Percentiles rank a stretch among this genome's conserved stretches.
phyloP scores from a whole-genome alignment of 2,888 invertebrate species.

The Mesopsocus fuscifrons region DNA sequence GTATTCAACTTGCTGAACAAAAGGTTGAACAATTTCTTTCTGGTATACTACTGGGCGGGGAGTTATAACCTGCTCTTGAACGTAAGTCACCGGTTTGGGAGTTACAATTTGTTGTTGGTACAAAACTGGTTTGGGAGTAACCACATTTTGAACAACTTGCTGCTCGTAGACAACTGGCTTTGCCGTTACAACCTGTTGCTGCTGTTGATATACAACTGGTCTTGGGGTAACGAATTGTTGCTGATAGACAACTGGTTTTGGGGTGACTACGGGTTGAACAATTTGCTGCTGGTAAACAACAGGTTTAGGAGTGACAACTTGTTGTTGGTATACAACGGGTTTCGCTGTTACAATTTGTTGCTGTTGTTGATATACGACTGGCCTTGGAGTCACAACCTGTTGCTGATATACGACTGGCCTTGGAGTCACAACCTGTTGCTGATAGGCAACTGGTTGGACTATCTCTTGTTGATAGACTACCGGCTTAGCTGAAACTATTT shows the following conservation, averaged over 20 bases:
- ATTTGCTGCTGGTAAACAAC: slow-evolving; percentile 11
- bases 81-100: neutral
- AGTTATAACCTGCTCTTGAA: slow-evolving; percentile 10
- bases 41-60: slow-evolving; percentile 3
- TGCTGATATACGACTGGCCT: slow-evolving; percentile 11
- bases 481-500: slow-evolving; percentile 11
- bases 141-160: neutral
- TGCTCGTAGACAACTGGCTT: slow-evolving; percentile 1
- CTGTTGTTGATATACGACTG: neutral
- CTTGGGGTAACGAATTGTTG: neutral
- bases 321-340: neutral
- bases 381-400: slow-evolving; percentile 10
- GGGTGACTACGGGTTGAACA: neutral
- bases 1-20: neutral
- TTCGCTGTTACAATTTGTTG: neutral
- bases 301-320: neutral
- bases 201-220: slow-evolving; percentile 1
- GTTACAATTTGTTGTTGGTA: neutral
- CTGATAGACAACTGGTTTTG: slow-evolving; percentile 9
- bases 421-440: slow-evolving; percentile 11
- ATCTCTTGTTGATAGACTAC: slow-evolving; percentile 12
- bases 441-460: slow-evolving; percentile 13
- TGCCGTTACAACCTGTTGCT: slow-evolving; percentile 2
- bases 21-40: neutral
- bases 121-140: neutral